These are phyloP conservation scores for rabbit (Oryctolagus cuniculus) DNA, from an alignment of 2,113 vertebrate genomes.

Conservation along the genomic window mOryCun1.1 NC_091437.1:21289001-21289500, in stretches of 20 bases:
- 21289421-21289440: not conserved
- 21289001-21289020: not conserved
- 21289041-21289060: not conserved
- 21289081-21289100: not conserved
- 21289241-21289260: not conserved
- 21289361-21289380: not conserved
- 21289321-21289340: not conserved
- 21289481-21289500: not conserved
- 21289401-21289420: not conserved
- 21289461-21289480: not conserved
- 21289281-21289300: not conserved
- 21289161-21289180: not conserved
- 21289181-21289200: not conserved
- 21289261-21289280: not conserved
- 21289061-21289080: not conserved
- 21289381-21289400: not conserved
- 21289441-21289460: not conserved
- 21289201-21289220: not conserved
- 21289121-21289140: not conserved
- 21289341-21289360: not conserved
- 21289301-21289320: not conserved
- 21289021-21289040: not conserved
- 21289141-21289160: not conserved
- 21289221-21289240: not conserved
- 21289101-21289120: not conserved